Conservation (phyloP, 2,888 invertebrate species). For the Protonemura montana region DNA sequence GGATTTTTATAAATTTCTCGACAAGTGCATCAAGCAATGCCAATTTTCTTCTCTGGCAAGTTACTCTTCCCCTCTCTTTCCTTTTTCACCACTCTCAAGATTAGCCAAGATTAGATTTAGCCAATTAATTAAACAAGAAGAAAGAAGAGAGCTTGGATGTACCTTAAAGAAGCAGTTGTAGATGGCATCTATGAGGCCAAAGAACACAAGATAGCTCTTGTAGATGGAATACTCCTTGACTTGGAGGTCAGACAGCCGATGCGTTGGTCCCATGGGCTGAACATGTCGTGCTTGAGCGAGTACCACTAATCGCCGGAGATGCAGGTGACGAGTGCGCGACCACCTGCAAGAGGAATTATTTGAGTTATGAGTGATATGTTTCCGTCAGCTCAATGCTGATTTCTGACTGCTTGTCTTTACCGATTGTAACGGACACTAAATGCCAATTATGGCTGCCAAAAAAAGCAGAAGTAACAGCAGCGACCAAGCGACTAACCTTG, state of each 20-base stretch:
- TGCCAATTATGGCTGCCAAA: too few species aligned
- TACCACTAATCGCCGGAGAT: conserved; percentile 79
- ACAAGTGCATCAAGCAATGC: too few species aligned
- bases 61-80: too few species aligned
- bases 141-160: conserved; percentile 51
- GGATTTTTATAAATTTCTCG: too few species aligned
- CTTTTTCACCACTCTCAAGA: too few species aligned
- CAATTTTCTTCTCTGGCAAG: too few species aligned
- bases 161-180: conserved; percentile 89
- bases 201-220: conserved; percentile 85
- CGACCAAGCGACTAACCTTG: conserved; percentile 50
- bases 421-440: too few species aligned
- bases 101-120: not conserved
- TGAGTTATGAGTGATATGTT: too few species aligned
- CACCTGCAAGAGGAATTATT: too few species aligned
- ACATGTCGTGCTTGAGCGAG: conserved; percentile 78
- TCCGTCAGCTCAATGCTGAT: too few species aligned
- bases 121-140: not conserved
- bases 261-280: conserved; percentile 69
- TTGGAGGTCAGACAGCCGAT: conserved; percentile 62
- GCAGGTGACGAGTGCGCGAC: conserved; percentile 73
- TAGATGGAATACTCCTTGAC: conserved; percentile 79
- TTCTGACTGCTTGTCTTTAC: too few species aligned
- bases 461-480: too few species aligned
- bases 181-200: conserved; percentile 83